phyloP scores from a whole-genome alignment of 2,113 vertebrate species.

The Spea bombifrons region DNA sequence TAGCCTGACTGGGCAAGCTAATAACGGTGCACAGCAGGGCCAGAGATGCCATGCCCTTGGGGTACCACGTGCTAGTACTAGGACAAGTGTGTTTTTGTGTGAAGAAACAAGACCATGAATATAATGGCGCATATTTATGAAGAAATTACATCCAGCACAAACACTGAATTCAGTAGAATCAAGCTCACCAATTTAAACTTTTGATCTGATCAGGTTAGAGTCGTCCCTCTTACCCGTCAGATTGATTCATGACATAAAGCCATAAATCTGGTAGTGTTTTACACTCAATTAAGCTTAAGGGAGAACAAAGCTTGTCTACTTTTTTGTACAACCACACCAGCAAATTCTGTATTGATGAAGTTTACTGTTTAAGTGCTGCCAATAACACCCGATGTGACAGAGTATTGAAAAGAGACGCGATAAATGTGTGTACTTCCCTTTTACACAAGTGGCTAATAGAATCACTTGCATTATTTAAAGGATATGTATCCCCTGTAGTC shows the following conservation, averaged over 20 bases:
- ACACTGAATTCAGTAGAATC: too few relatives aligned
- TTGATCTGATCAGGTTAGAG: too few relatives aligned
- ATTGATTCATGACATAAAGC: neutral
- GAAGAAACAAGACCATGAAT: too few relatives aligned
- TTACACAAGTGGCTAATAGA: neutral
- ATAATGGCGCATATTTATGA: too few relatives aligned
- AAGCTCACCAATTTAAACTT: too few relatives aligned
- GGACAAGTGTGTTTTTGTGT: too few relatives aligned
- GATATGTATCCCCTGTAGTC: neutral
- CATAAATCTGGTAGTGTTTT: neutral
- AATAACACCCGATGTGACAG: neutral
- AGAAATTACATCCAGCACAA: too few relatives aligned
- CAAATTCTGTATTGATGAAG: neutral
- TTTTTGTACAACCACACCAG: neutral
- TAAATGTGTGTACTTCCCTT: neutral
- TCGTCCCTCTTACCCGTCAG: too few relatives aligned
- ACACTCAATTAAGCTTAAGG: neutral
- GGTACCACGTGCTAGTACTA: too few relatives aligned
- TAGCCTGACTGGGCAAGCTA: too few relatives aligned
- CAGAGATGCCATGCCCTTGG: too few relatives aligned
- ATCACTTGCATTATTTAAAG: slow-evolving; percentile 27
- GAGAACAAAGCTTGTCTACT: neutral
- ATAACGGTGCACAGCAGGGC: too few relatives aligned
- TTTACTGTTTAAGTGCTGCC: slow-evolving; percentile 1
- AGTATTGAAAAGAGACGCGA: slow-evolving; percentile 9